These are phyloP conservation scores for Hybognathus amarus DNA, from an alignment of 2,797 vertebrate species.

Conservation along the genomic window DNA sequence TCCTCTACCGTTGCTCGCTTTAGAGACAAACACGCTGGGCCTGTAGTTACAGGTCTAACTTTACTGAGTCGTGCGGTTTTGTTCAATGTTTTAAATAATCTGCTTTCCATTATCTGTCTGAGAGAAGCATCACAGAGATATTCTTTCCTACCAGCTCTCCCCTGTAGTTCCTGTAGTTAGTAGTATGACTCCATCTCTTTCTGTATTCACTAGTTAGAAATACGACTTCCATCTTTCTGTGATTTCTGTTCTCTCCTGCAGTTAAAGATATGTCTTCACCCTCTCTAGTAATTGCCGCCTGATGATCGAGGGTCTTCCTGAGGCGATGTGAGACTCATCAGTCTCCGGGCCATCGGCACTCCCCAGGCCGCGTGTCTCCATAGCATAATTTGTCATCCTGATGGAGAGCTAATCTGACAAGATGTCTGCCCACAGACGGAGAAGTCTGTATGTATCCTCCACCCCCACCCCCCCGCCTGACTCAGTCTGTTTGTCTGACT, in stretches of 20 bases:
- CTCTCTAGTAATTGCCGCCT: slow-evolving; percentile 60
- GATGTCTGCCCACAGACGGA: slow-evolving; percentile 53
- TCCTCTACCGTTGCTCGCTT: not conserved
- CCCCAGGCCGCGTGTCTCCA: slow-evolving; percentile 48
- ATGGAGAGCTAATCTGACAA: slow-evolving; percentile 65
- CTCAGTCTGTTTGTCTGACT: slow-evolving; percentile 39
- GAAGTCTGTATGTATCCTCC: slow-evolving; percentile 32
- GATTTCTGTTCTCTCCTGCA: slow-evolving; percentile 30
- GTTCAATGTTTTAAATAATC: not conserved
- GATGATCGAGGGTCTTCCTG: slow-evolving; percentile 54
- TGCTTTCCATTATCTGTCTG: not conserved
- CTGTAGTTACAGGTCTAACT: not conserved
- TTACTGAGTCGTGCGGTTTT: not conserved
- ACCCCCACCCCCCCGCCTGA: not conserved
- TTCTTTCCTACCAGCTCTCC: slow-evolving; percentile 26
- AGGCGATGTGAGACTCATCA: slow-evolving; percentile 57
- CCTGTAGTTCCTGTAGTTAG: slow-evolving; percentile 12
- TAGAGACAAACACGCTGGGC: slow-evolving; percentile 2
- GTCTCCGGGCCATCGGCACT: slow-evolving; percentile 46
- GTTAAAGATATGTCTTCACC: slow-evolving; percentile 43
- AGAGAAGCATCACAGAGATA: slow-evolving; percentile 7
- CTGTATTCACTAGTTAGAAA: slow-evolving; percentile 28
- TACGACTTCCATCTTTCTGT: slow-evolving; percentile 6
- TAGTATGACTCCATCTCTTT: slow-evolving; percentile 23
- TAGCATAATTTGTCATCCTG: slow-evolving; percentile 64